phyloP scores from a whole-genome alignment of 2,888 invertebrate species.

The Lepidocyrtoides sp. region DNA sequence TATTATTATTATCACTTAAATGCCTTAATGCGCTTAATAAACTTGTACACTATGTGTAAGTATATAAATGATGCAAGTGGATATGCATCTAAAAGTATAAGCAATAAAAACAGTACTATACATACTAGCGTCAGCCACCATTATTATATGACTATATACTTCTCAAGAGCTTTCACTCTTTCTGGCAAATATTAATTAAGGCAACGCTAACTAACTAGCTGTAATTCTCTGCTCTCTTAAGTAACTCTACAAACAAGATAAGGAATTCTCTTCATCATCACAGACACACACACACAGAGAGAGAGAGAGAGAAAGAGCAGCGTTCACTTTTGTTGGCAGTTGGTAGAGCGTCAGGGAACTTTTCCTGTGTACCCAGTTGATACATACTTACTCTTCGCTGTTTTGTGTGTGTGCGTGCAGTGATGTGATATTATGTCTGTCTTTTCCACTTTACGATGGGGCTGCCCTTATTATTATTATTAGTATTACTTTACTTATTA shows the following conservation, averaged over 20 bases:
- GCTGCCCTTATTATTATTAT: constrained; percentile 74
- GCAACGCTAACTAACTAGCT: constrained; percentile 79
- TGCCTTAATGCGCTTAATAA: constrained; percentile 64
- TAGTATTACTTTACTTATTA: constrained; percentile 8
- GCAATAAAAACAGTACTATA: neutral
- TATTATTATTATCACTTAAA: constrained; percentile 44
- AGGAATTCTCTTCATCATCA: neutral
- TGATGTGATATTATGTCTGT: constrained; percentile 69
- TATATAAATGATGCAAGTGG: too few species aligned
- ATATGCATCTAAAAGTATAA: too few species aligned
- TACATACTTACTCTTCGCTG: constrained; percentile 17
- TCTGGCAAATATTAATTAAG: constrained; percentile 78
- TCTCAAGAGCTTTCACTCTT: constrained; percentile 50
- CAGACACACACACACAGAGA: too few species aligned
- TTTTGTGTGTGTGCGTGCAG: too few species aligned
- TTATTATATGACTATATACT: neutral
- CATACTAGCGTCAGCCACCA: neutral
- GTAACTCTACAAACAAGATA: constrained; percentile 68
- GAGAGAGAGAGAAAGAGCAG: too few species aligned
- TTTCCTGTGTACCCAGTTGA: constrained; percentile 25
- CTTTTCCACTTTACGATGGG: constrained; percentile 74
- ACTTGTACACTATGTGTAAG: neutral
- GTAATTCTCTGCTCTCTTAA: constrained; percentile 66
- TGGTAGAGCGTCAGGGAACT: neutral
- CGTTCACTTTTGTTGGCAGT: neutral